These are phyloP conservation scores for Pararge aegeria DNA, from an alignment of 1,140 invertebrate species.

Conservation along the genomic window DNA sequence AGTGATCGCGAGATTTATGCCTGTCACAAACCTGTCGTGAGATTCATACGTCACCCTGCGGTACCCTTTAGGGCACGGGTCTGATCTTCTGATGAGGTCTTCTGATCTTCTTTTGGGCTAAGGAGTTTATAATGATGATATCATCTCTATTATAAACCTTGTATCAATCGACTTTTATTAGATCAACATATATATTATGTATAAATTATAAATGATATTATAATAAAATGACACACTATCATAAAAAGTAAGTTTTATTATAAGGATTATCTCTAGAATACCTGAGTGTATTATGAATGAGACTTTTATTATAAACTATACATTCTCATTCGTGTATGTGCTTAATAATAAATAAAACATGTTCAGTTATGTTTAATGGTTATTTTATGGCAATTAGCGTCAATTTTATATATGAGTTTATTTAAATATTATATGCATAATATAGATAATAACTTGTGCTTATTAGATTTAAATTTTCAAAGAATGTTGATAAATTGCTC, in stretches of 20 bases:
- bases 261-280: constrained; percentile 20
- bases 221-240: constrained; percentile 7
- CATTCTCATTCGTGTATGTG: neutral
- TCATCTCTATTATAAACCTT: no score
- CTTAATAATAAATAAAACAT: neutral
- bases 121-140: no score
- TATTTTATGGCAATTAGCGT: constrained; percentile 6
- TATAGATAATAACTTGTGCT: neutral
- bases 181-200: no score
- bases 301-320: constrained; percentile 4
- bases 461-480: neutral
- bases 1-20: no score
- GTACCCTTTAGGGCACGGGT: no score
- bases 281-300: constrained; percentile 2
- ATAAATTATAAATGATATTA: no score
- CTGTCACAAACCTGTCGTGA: no score
- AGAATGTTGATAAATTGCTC: neutral
- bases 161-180: no score
- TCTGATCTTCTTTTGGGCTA: no score
- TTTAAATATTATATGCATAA: constrained; percentile 3
- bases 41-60: no score
- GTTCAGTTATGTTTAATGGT: neutral
- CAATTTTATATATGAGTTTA: neutral
- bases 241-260: constrained; percentile 19
- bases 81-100: no score